Conservation (phyloP, 2,888 invertebrate species). For the Sylvicola cinctus region DNA sequence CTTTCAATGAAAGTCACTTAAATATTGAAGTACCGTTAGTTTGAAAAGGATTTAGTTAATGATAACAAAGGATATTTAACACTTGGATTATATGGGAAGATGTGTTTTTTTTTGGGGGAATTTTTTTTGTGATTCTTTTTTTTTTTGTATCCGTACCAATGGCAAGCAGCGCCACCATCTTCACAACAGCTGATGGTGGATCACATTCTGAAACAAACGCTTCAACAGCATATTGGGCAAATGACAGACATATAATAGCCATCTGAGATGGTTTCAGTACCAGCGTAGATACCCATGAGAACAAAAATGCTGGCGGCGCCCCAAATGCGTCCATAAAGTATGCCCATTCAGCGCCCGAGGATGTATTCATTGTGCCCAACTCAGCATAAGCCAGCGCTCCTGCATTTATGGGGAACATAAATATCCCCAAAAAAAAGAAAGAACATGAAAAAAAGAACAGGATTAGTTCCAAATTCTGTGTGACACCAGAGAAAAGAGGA, state of each 20-base stretch:
- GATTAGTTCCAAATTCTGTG: not conserved
- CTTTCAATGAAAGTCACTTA: no score
- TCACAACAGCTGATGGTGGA: constrained; percentile 62
- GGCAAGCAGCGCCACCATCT: constrained; percentile 70
- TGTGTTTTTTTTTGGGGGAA: not conserved
- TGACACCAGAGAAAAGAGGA: no score
- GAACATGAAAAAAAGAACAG: not conserved
- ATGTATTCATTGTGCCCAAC: constrained; percentile 87
- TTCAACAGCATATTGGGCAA: constrained; percentile 83
- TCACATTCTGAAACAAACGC: constrained; percentile 74
- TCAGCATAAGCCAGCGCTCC: constrained; percentile 88
- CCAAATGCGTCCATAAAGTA: constrained; percentile 93
- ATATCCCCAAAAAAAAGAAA: constrained; percentile 9
- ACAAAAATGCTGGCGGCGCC: constrained; percentile 75
- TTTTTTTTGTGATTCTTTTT: constrained; percentile 1
- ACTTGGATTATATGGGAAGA: no score
- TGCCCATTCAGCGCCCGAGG: constrained; percentile 87
- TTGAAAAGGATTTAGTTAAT: no score
- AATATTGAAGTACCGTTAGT: no score
- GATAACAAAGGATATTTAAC: no score
- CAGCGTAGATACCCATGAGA: constrained; percentile 85
- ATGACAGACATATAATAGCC: constrained; percentile 84
- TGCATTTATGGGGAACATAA: constrained; percentile 17
- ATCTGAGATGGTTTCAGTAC: constrained; percentile 85
- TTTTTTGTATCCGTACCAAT: constrained; percentile 39